phyloP scores from a whole-genome alignment of 2,113 vertebrate genomes.

The Suncus etruscus region DNA sequence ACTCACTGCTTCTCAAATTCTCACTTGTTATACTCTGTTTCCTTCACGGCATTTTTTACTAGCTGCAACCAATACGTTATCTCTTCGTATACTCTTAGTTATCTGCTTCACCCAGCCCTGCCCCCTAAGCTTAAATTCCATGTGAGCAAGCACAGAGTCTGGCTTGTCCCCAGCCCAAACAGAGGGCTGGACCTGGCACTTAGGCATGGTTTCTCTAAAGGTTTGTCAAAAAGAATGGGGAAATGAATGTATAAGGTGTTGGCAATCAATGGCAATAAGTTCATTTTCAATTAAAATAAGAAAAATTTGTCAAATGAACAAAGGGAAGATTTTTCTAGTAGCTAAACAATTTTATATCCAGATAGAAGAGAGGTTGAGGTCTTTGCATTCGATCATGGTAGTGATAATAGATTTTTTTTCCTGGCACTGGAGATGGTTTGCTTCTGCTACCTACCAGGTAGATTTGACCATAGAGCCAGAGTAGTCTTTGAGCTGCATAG shows the following conservation, averaged over 20 bases:
- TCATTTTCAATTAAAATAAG: too few relatives aligned
- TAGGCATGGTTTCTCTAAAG: not conserved
- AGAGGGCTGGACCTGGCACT: not conserved
- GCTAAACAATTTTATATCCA: not conserved
- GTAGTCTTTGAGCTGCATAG: too few relatives aligned
- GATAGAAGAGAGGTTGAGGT: too few relatives aligned
- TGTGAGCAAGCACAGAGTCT: not conserved
- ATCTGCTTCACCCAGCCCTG: not conserved
- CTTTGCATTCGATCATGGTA: too few relatives aligned
- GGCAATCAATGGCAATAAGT: too few relatives aligned
- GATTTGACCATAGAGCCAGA: too few relatives aligned
- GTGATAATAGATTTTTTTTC: too few relatives aligned
- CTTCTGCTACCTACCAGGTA: too few relatives aligned
- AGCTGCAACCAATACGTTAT: not conserved
- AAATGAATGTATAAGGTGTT: too few relatives aligned
- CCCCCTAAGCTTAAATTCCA: not conserved
- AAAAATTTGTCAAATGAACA: not conserved
- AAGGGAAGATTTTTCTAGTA: not conserved
- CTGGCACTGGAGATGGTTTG: too few relatives aligned
- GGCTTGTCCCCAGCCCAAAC: not conserved
- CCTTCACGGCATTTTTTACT: not conserved
- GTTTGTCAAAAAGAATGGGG: too few relatives aligned
- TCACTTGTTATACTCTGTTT: accelerated
- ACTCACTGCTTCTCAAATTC: not conserved
- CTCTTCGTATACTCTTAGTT: not conserved